Evolutionary conservation across 2,888 invertebrate species (phyloP), one percentile per base, ranked within the genome.

Genomic region (Agrochola macilenta): DNA sequence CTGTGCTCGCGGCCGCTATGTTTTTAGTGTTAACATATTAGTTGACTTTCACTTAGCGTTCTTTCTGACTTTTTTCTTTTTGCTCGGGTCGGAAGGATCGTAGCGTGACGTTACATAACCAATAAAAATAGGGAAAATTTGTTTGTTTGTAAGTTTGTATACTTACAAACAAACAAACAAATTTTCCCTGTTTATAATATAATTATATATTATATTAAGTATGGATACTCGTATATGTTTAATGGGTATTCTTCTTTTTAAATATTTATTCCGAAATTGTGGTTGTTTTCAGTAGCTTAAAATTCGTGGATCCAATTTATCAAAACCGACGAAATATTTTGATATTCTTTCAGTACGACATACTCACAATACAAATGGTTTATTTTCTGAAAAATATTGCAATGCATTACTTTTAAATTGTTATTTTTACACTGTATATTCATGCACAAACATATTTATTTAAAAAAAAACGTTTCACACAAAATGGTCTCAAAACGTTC

Each of bases 391-490:
- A 57, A 63, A 49, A 57, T 30, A 43, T 12, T 30, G 30, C 14
- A 30, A 35, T 68, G 8, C 63, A 49, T 79, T 52, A 30, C 23
- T 73, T 58, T 35, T 30, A 30, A 74, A 79, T 60, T 54, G 39
- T 30, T 65, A 58, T 52, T 68, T 79, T 65, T 46, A 73, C 35
- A 54, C 35, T 69, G 23, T 49, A 46, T 49, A 43, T 43, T 30
- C 26, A 79, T 74, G 77, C 57, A 78, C 60, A 71, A 75, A 85
- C n/a, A 39, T 77, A 69, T 77, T 60, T 78, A 12, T 72, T 63
- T 52, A 26, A 43, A 76, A 73, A 76, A 72, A 74, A 46, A 64
- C 60, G 20, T 68, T 69, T 49, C 61, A 74, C 60, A 58, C 52
- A 69, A 77, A 71, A 65, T 35, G 17, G 12, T 71, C 46, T 39